Percentiles rank a stretch among this genome's conserved stretches.
These are phyloP conservation scores for Theodoxus fluviatilis DNA, from an alignment of 2,888 invertebrate genomes.

Conservation along the genomic window DNA sequence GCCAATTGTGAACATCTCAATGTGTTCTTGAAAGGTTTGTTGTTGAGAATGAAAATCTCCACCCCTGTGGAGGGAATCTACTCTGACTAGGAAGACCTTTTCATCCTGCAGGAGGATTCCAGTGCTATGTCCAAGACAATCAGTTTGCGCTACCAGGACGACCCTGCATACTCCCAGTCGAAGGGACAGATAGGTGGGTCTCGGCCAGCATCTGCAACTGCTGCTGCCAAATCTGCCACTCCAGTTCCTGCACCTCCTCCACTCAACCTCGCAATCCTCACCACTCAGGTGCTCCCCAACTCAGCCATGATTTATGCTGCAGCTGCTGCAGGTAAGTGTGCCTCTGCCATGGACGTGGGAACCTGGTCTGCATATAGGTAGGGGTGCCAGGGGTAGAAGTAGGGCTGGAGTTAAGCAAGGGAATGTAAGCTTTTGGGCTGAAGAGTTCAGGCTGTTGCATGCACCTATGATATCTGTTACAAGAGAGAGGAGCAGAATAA, in stretches of 20 bases:
- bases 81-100: conserved; percentile 40
- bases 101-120: conserved; percentile 26
- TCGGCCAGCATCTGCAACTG: conserved; percentile 43
- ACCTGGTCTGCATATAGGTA: too few species aligned
- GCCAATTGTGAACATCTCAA: too few species aligned
- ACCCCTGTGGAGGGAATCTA: not conserved
- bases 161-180: conserved; percentile 38
- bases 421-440: too few species aligned
- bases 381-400: too few species aligned
- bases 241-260: conserved; percentile 52
- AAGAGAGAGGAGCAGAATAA: too few species aligned
- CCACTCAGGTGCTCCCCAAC: conserved; percentile 50
- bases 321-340: conserved; percentile 52
- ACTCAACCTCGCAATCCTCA: conserved; percentile 47
- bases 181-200: conserved; percentile 43
- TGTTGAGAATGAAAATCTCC: too few species aligned
- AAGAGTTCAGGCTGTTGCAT: too few species aligned
- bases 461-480: too few species aligned
- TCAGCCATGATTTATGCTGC: conserved; percentile 52
- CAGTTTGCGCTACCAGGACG: conserved; percentile 54
- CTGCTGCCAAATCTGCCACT: conserved; percentile 35
- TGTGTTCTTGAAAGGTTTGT: too few species aligned
- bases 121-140: conserved; percentile 48
- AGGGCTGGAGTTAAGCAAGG: too few species aligned
- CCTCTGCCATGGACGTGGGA: not conserved